Evolutionary conservation across 1,140 invertebrate genomes (phyloP), one percentile per base, ranked within the genome.

Genomic region (Drosophila seguyi): DNA sequence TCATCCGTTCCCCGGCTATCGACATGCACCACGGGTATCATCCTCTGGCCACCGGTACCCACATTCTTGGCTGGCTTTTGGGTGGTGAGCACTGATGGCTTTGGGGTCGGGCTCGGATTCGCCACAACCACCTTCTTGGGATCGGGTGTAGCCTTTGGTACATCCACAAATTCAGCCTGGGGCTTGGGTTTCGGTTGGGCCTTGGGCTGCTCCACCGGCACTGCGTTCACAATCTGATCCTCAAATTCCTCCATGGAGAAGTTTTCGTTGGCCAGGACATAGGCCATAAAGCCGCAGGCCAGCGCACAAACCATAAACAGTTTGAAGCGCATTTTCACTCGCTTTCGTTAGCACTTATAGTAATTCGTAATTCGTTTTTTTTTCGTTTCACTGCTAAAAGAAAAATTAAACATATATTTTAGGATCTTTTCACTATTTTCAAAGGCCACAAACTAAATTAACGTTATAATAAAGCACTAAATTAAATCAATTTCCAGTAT

Each of bases 311-410:
- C 81, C 72, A 92, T 44, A 88, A 92, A 87, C 52, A 91, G 69
- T 92, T 92, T 92, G 53, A 92, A 90, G 58, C 91, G 91, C 91
- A 92, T 92, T 81, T 73, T 87, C 78, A 80, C 75, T 73, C 29
- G 47, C 27, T 67, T 67, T 56, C 45, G 65, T 47, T 60, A 61
- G 58, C 57, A 59, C 57, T 76, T 57, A 53, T 25, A 38, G 34
- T 55, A 71, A 63, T 57, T 69, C 27, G 75, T 75, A 48, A 41
- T 75, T 90, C 62, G 77, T 67, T 76, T 63, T 31, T n/a, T 67
- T 67, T 76, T 90, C 66, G 59, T 61, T 73, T 55, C 79, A 82
- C 79, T 86, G 31, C 29, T 50, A 55, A 80, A 71, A 79, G 53
- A 57, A 58, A 66, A 44, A 67, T 22, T 5, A 22, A 22, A 22